These are phyloP conservation scores for Periophthalmus magnuspinnatus DNA, from an alignment of 2,797 vertebrate genomes.

Conservation along the genomic window DNA sequence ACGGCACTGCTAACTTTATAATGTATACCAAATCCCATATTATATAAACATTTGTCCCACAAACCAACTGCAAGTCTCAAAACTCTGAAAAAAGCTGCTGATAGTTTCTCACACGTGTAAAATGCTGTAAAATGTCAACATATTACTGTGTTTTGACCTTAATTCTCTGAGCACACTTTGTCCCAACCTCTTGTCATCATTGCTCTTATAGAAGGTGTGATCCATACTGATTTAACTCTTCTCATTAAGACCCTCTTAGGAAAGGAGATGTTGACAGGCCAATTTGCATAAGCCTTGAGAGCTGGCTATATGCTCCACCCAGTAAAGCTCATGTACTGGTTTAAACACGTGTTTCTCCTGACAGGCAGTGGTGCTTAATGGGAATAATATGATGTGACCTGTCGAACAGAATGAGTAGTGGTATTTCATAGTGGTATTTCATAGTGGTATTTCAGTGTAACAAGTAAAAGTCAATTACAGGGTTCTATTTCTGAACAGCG, in stretches of 20 bases:
- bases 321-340: constrained; percentile 30
- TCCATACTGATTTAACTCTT: constrained; percentile 19
- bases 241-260: constrained; percentile 21
- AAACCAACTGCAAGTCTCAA: too few relatives aligned
- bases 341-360: constrained; percentile 34
- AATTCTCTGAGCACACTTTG: neutral
- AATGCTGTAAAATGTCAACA: neutral
- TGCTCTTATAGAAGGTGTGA: constrained; percentile 18
- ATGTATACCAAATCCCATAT: neutral
- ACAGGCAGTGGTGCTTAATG: constrained; percentile 41
- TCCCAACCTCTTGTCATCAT: neutral
- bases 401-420: constrained; percentile 40
- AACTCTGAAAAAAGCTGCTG: too few relatives aligned
- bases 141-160: constrained; percentile 10
- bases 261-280: constrained; percentile 28
- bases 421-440: neutral
- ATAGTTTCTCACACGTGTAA: neutral
- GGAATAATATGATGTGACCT: constrained; percentile 53
- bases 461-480: too few relatives aligned
- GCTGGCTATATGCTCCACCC: neutral
- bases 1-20: too few relatives aligned
- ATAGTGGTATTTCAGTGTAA: neutral
- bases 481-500: too few relatives aligned
- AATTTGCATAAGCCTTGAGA: constrained; percentile 37
- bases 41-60: neutral